Percentiles rank a stretch among this genome's conserved stretches.
Evolutionary conservation across 2,113 vertebrate genomes (phyloP).

Genomic region (Smithornis capensis): DNA sequence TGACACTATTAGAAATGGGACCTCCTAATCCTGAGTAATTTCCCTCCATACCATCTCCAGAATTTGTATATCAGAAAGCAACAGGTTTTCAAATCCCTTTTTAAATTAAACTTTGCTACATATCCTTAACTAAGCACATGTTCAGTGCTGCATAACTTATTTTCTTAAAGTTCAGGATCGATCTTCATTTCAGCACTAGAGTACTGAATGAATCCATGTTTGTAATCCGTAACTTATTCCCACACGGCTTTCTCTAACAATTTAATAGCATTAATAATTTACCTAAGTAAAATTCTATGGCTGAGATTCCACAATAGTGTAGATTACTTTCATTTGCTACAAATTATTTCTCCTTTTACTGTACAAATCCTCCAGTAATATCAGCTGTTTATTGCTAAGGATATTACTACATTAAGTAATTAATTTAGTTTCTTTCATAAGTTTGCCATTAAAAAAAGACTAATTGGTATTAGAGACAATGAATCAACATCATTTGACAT

Average conservation of each 20-base stretch:
- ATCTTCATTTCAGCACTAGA: not conserved
- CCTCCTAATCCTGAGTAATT: not conserved
- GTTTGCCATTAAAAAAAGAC: not conserved
- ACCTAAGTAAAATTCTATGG: not conserved
- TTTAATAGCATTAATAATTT: slow-evolving; percentile 23
- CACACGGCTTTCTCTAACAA: not conserved
- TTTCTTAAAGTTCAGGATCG: not conserved
- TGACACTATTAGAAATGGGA: not conserved
- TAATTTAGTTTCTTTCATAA: not conserved
- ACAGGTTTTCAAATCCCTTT: not conserved
- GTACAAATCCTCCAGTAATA: slow-evolving; percentile 17
- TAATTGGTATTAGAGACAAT: not conserved
- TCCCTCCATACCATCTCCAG: not conserved
- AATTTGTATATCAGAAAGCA: not conserved
- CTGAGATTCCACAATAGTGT: not conserved
- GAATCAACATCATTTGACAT: not conserved
- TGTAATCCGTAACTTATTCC: not conserved
- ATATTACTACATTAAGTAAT: slow-evolving; percentile 5
- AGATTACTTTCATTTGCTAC: slow-evolving; percentile 13
- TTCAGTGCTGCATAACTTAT: not conserved
- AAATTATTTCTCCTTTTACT: not conserved
- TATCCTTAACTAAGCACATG: not conserved
- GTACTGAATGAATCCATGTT: not conserved
- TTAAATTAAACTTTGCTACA: not conserved
- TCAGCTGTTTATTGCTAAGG: slow-evolving; percentile 36